Conservation (phyloP, 2,113 vertebrate genomes). For the Anhinga anhinga region DNA sequence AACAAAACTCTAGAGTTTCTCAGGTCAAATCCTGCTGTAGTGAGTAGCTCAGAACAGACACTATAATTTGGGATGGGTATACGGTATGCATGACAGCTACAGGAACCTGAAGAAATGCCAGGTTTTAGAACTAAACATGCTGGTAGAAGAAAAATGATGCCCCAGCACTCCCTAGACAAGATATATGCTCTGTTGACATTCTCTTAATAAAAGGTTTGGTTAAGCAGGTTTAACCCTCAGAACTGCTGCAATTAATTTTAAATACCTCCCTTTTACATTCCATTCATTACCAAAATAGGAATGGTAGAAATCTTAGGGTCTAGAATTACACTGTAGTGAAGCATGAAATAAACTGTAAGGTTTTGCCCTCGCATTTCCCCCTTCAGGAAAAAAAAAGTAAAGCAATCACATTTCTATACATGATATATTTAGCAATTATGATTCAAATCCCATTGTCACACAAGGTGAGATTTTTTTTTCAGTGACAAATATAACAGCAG, state of each 20-base stretch:
- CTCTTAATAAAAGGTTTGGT: constrained; percentile 66
- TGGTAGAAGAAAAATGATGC: constrained; percentile 1
- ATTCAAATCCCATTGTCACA: constrained; percentile 53
- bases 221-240: constrained; percentile 76
- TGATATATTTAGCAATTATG: constrained; percentile 16
- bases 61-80: constrained; percentile 57
- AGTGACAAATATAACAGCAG: constrained; percentile 40
- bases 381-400: constrained; percentile 7
- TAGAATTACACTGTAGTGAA: constrained; percentile 61
- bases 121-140: constrained; percentile 50
- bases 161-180: constrained; percentile 40
- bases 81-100: constrained; percentile 58
- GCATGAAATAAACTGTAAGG: constrained; percentile 63
- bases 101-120: constrained; percentile 49
- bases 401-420: constrained; percentile 29
- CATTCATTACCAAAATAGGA: constrained; percentile 51
- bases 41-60: constrained; percentile 78
- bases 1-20: constrained; percentile 79
- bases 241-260: constrained; percentile 75
- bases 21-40: constrained; percentile 84
- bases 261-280: constrained; percentile 66
- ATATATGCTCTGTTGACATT: constrained; percentile 60
- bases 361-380: constrained; percentile 32
- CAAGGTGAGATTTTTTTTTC: background rate
- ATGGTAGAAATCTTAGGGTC: constrained; percentile 24